Conservation (phyloP, 2,888 invertebrate species). For the Drosophila parthenogenetica region DNA sequence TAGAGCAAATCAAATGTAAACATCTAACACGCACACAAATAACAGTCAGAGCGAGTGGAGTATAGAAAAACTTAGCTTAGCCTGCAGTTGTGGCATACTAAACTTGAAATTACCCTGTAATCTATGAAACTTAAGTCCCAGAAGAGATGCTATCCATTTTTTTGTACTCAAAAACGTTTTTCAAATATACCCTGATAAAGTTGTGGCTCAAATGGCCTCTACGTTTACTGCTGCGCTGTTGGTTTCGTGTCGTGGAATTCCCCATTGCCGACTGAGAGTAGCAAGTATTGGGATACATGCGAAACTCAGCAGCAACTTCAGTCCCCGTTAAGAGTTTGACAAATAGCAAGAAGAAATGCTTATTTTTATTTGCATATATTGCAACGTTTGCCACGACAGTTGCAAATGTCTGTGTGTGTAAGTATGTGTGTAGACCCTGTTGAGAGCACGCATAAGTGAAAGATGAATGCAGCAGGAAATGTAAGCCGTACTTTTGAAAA, state of each 20-base stretch:
- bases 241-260: slow-evolving; percentile 5
- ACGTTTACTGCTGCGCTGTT: slow-evolving; percentile 25
- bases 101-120: slow-evolving; percentile 31
- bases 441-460: slow-evolving; percentile 55
- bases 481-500: slow-evolving; percentile 46
- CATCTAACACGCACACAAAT: slow-evolving; percentile 37
- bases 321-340: slow-evolving; percentile 50
- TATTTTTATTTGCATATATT: slow-evolving; percentile 78
- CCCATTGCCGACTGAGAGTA: slow-evolving; percentile 23
- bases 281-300: slow-evolving; percentile 50
- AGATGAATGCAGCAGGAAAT: slow-evolving; percentile 65
- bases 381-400: slow-evolving; percentile 57
- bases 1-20: slow-evolving; percentile 76
- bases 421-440: slow-evolving; percentile 14
- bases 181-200: neutral
- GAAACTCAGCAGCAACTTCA: slow-evolving; percentile 33
- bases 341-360: slow-evolving; percentile 66
- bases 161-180: neutral
- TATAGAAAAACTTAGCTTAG: slow-evolving; percentile 9
- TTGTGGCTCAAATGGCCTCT: slow-evolving; percentile 29
- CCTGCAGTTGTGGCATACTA: neutral
- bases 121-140: no score
- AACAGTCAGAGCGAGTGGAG: slow-evolving; percentile 31
- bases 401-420: slow-evolving; percentile 34
- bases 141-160: no score